Evolutionary conservation across 2,113 vertebrate species (phyloP).

Genomic region (Lipophrys pholis): DNA sequence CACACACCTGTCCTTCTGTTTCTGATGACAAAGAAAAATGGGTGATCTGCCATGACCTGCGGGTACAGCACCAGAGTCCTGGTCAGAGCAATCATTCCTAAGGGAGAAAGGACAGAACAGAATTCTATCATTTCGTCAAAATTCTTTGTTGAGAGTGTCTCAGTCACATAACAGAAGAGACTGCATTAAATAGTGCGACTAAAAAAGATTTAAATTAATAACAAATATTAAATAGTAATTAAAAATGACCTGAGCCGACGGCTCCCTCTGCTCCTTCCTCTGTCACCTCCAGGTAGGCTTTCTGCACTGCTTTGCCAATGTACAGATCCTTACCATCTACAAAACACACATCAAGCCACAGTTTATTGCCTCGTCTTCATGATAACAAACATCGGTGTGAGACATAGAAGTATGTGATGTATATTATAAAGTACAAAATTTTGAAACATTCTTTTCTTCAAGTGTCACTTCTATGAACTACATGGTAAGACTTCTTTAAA

Average conservation of each 20-base stretch:
- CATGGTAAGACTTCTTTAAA: no score
- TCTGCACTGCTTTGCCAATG: conserved; percentile 94
- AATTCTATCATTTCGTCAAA: background rate
- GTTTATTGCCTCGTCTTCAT: background rate
- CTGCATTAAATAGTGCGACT: no score
- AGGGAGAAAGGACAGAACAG: conserved; percentile 25
- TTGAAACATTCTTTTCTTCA: no score
- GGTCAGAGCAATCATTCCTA: conserved; percentile 95
- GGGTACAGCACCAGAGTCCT: conserved; percentile 95
- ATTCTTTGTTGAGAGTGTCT: conserved; percentile 37
- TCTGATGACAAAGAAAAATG: conserved; percentile 96
- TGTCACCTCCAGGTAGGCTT: conserved; percentile 95
- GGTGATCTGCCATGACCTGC: conserved; percentile 97
- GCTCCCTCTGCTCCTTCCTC: conserved; percentile 97
- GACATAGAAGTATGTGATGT: no score
- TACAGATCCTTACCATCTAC: conserved; percentile 91
- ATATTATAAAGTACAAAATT: no score
- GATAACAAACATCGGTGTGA: background rate
- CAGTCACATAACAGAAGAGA: background rate
- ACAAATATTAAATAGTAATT: background rate
- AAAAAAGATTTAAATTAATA: no score
- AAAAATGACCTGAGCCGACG: conserved; percentile 89
- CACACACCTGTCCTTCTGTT: conserved; percentile 91
- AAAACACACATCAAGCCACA: conserved; percentile 32
- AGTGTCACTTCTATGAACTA: no score